Base-by-base conservation (phyloP, 2,797 vertebrate genomes). In the Phaenicophaeus curvirostris region DNA sequence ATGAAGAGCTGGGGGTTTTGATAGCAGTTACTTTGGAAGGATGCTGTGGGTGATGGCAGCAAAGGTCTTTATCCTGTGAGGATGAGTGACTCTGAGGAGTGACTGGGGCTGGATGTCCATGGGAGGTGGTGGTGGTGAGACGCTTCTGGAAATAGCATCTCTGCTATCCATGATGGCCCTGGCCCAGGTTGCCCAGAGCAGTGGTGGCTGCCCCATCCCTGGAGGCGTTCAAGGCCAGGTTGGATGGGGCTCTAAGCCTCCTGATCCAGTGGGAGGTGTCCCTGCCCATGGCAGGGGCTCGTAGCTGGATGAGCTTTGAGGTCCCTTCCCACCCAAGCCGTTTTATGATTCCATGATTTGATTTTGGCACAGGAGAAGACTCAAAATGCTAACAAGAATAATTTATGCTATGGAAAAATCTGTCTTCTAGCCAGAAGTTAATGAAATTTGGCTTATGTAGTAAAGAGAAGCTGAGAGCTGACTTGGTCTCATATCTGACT, bases 101-200 rank as follows among this genome's bases (percentile, higher is more conserved):
- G 58, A 2, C 41, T 31, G 30, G 5, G 66, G 67, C 54, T 6
- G 23, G 33, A 23, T 5, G 33, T 46, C 66, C 33, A 3, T 4
- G 14, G 51, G 33, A 62, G n/a, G 21, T 15, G 79, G 20, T 72
- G 33, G 46, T 25, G 35, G 30, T 4, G 24, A 62, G 69, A 30
- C 20, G 7, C 23, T 33, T 71, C 37, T 42, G 53, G 50, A 37
- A 62, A 15, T 5, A 14, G 9, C 8, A 0, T 4, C 7, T 30
- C 46, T 3, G 2, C 1, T 44, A 68, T 16, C 75, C 1, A 0
- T 12, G 46, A 23, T 48, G 46, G 5, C 46, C 21, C 21, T 24
- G 46, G 46, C 46, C 21, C 46, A 23, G 21, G 21, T 48, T 48
- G 21, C 21, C 46, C 21, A 48, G 21, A 48, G 46, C 9, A 48